These are phyloP conservation scores for Euschistus heros DNA, from an alignment of 1,140 invertebrate species.

Conservation along the genomic window DNA sequence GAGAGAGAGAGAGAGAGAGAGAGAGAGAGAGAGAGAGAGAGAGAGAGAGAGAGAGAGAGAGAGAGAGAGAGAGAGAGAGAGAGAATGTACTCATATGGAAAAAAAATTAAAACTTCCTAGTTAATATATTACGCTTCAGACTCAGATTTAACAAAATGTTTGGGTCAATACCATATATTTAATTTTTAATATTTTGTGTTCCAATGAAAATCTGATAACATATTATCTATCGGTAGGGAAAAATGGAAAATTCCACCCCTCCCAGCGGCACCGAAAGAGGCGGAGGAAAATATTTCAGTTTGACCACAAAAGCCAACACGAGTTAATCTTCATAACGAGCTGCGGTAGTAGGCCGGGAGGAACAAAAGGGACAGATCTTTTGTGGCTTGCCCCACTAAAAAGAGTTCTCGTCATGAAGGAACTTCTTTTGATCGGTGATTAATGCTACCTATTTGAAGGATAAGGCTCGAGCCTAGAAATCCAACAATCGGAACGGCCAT, in stretches of 20 bases:
- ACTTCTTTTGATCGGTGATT: neutral
- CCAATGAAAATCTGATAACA: too few relatives aligned
- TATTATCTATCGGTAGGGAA: too few relatives aligned
- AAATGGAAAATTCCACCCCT: too few relatives aligned
- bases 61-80: slow-evolving; percentile 15
- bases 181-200: too few relatives aligned
- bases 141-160: too few relatives aligned
- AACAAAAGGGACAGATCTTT: slow-evolving; percentile 10
- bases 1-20: neutral
- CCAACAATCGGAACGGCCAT: slow-evolving; percentile 1
- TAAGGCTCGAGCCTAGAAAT: neutral
- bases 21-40: slow-evolving; percentile 11
- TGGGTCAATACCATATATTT: too few relatives aligned
- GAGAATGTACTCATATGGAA: neutral
- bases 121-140: too few relatives aligned
- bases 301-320: slow-evolving; percentile 7
- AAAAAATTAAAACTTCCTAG: too few relatives aligned
- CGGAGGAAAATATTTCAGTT: neutral
- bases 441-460: slow-evolving; percentile 9
- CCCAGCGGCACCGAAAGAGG: neutral
- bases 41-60: slow-evolving; percentile 13
- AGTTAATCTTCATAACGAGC: slow-evolving; percentile 11
- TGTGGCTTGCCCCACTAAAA: slow-evolving; percentile 8
- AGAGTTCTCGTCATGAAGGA: slow-evolving; percentile 11
- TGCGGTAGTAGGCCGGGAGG: neutral